Conservation (phyloP, 2,888 invertebrate species). For the Eupithecia centaureata region DNA sequence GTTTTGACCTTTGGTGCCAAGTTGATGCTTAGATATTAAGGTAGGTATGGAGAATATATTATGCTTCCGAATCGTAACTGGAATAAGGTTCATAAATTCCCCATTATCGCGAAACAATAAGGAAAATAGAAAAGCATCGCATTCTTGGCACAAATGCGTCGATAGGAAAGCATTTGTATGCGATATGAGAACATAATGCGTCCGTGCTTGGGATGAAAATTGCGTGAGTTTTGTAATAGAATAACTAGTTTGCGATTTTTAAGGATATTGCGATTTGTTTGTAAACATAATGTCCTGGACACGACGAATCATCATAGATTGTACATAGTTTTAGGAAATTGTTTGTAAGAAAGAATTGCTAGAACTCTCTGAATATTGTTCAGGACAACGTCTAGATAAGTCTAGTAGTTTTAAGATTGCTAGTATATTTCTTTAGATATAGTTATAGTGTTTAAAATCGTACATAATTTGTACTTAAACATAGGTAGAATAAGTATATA, state of each 20-base stretch:
- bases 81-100: neutral
- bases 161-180: slow-evolving; percentile 16
- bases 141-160: slow-evolving; percentile 4
- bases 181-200: slow-evolving; percentile 7
- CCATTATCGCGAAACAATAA: slow-evolving; percentile 6
- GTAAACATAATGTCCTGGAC: too few species aligned
- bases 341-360: too few species aligned
- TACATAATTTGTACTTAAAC: too few species aligned
- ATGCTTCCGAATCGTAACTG: neutral
- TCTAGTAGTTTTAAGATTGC: too few species aligned
- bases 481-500: too few species aligned
- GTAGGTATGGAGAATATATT: neutral
- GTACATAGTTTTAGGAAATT: too few species aligned
- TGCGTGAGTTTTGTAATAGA: neutral
- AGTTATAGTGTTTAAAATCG: too few species aligned
- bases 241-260: neutral
- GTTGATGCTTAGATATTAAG: neutral
- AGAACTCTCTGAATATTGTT: too few species aligned
- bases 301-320: too few species aligned
- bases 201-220: slow-evolving; percentile 11
- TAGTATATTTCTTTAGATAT: too few species aligned
- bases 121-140: slow-evolving; percentile 20
- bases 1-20: neutral
- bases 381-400: too few species aligned
- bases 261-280: neutral